Conservation (phyloP, 1,140 invertebrate species). For the Monomorium pharaonis region DNA sequence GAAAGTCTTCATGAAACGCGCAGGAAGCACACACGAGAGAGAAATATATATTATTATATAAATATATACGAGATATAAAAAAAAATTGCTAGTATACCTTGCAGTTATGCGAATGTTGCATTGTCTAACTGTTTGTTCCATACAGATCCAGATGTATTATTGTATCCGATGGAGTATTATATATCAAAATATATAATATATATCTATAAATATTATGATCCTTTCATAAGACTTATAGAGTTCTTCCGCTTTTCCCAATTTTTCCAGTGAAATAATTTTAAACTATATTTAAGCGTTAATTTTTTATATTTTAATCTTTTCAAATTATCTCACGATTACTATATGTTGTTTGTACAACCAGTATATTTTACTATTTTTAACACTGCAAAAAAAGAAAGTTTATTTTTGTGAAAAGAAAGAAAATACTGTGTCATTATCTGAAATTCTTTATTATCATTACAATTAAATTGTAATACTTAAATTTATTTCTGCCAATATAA, state of each 20-base stretch:
- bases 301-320: background rate
- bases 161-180: slow-evolving; percentile 82
- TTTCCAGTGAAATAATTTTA: background rate
- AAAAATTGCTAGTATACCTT: slow-evolving; percentile 79
- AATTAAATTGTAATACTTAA: background rate
- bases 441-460: background rate
- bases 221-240: slow-evolving; percentile 40
- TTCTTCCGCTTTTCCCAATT: background rate
- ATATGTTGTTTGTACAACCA: background rate
- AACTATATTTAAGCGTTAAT: background rate
- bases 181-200: slow-evolving; percentile 72
- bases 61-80: slow-evolving; percentile 74
- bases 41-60: slow-evolving; percentile 72
- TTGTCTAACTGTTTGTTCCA: slow-evolving; percentile 82
- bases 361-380: too few relatives aligned
- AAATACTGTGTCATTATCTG: background rate
- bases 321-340: background rate
- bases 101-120: slow-evolving; percentile 80
- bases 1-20: slow-evolving; percentile 79
- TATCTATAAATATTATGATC: slow-evolving; percentile 64
- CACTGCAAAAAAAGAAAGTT: background rate
- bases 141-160: slow-evolving; percentile 82
- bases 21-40: slow-evolving; percentile 59
- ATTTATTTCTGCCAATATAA: background rate
- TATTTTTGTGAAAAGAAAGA: background rate